Evolutionary conservation across 2,888 invertebrate genomes (phyloP), one percentile per base, ranked within the genome.

Genomic region (Dynastes maya): DNA sequence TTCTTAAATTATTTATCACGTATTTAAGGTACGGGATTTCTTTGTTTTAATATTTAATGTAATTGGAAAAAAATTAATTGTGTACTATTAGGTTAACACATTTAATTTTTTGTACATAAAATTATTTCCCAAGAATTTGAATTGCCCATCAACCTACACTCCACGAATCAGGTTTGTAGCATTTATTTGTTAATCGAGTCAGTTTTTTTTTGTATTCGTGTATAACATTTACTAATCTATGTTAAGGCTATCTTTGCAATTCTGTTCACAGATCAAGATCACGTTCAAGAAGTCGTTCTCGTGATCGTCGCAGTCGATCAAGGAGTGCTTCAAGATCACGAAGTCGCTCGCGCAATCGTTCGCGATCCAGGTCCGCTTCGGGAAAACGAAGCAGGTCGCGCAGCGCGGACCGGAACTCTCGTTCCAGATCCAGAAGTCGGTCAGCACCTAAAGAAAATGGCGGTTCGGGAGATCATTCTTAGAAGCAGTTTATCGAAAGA

Each of bases 381-480:
- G 83, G 83, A 37, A 82, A 84, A 61, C 85, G 88, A 45, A 87
- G 86, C 79, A 85, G 88, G 29, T 88, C 88, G 3, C 86, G 87
- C 61, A 88, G 85, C 78, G 85, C 82, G 58, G 87, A 84, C 55
- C 81, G 87, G 51, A 87, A 88, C 77, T 87, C 88, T 49, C 86
- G 87, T 78, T 88, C 88, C 1, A 85, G 87, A 76, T 88, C 88
- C 8, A 86, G 88, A 76, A 88, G 88, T 80, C 86, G 86, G 63
- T 87, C 86, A n/a, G 85, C 85, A n/a, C 84, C 86, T 9, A 88
- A 88, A 80, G 88, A 88, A 80, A 89, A 89, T 81, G 89, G 88
- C 27, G 86, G 86, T 76, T 84, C 85, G 40, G 84, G 84, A 65
- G 86, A 86, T 61, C 84, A 85, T 67, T 83, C 83, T 77, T 84